These are phyloP conservation scores for Leptopilina clavipes DNA, from an alignment of 1,140 invertebrate species.

Conservation along the genomic window DNA sequence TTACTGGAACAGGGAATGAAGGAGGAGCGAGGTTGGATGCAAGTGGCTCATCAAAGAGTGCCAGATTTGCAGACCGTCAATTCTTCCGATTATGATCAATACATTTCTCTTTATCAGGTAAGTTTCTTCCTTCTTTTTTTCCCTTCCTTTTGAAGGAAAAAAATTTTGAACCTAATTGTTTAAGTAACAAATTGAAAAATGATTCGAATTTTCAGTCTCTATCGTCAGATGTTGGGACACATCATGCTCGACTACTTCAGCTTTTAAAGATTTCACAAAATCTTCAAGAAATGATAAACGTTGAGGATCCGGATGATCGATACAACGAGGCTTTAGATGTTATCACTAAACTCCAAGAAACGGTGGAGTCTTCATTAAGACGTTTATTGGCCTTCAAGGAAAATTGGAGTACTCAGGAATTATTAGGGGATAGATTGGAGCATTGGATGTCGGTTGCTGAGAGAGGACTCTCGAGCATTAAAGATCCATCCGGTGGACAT, in stretches of 20 bases:
- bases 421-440: constrained; percentile 82
- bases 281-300: constrained; percentile 83
- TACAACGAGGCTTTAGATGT: constrained; percentile 82
- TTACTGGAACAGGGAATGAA: constrained; percentile 86
- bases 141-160: background rate
- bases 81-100: constrained; percentile 87
- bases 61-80: constrained; percentile 86
- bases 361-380: constrained; percentile 82
- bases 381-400: constrained; percentile 84
- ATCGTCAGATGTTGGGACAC: constrained; percentile 84
- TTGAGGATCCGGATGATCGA: constrained; percentile 82
- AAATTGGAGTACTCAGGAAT: constrained; percentile 83
- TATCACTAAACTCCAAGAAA: constrained; percentile 82
- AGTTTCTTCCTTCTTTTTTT: constrained; percentile 38
- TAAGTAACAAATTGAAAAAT: no score
- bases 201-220: constrained; percentile 76
- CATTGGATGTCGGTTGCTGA: constrained; percentile 84
- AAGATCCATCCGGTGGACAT: constrained; percentile 78
- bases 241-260: constrained; percentile 84
- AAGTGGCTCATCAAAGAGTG: constrained; percentile 86
- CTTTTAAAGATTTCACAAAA: constrained; percentile 82
- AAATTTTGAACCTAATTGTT: no score
- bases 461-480: constrained; percentile 76
- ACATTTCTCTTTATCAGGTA: constrained; percentile 86
- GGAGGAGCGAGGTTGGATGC: constrained; percentile 87